phyloP scores from a whole-genome alignment of 2,888 invertebrate genomes.

The Drosophila aldrichi region DNA sequence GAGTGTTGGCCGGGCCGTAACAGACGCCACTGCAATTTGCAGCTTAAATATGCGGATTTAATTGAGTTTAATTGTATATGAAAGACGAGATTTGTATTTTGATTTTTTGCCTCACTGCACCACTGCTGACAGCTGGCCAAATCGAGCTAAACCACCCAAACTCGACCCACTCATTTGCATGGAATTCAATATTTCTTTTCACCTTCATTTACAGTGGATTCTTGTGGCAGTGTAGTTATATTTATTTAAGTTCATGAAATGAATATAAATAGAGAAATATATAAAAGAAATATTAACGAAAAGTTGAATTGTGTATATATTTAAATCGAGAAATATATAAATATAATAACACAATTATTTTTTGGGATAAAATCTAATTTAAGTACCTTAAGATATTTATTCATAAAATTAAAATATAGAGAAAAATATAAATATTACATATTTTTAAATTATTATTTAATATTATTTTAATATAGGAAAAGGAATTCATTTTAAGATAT shows the following conservation, averaged over 20 bases:
- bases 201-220: background rate
- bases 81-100: slow-evolving; percentile 48
- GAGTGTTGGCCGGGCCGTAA: slow-evolving; percentile 36
- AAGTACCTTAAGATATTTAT: too few species aligned
- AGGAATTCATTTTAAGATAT: too few species aligned
- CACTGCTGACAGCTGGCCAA: background rate
- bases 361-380: too few species aligned
- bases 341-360: too few species aligned
- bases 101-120: slow-evolving; percentile 41
- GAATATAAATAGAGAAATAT: background rate
- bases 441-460: too few species aligned
- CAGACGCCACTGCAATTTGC: slow-evolving; percentile 59
- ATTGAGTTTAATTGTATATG: slow-evolving; percentile 79
- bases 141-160: background rate
- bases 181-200: slow-evolving; percentile 1
- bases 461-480: too few species aligned
- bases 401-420: too few species aligned
- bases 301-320: too few species aligned
- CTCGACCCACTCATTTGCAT: background rate
- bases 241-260: background rate
- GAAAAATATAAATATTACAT: too few species aligned
- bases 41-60: slow-evolving; percentile 77
- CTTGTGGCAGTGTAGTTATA: background rate
- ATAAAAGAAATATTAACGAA: background rate
- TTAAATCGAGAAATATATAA: too few species aligned